Evolutionary conservation across 2,113 vertebrate species (phyloP).

Genomic region (Taurulus bubalis): DNA sequence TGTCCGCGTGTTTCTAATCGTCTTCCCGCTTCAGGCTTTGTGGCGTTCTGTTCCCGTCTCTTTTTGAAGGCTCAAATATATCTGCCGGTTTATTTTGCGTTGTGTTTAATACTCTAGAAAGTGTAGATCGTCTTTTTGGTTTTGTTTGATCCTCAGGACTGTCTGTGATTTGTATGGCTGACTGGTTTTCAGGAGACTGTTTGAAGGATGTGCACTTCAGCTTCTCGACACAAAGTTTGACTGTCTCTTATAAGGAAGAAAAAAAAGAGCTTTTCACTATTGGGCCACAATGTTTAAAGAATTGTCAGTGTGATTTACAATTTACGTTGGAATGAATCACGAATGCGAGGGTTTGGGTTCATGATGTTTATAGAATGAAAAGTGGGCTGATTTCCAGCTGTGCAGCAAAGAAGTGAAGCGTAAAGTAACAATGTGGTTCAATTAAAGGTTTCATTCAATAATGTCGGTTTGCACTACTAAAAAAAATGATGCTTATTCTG

Average conservation of each 20-base stretch:
- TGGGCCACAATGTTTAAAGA: not conserved
- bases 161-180: not conserved
- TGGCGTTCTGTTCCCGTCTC: too few species aligned
- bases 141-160: conserved; percentile 38
- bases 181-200: not conserved
- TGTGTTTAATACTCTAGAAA: not conserved
- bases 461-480: not conserved
- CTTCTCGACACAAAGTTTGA: not conserved
- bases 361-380: not conserved
- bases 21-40: conserved; percentile 40
- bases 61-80: not conserved
- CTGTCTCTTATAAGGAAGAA: not conserved
- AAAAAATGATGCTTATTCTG: not conserved
- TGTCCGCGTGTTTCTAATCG: not conserved
- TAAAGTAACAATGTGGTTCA: not conserved
- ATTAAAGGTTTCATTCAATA: not conserved
- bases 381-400: not conserved
- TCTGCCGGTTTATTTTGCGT: not conserved
- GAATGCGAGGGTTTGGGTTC: not conserved
- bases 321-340: not conserved
- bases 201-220: conserved; percentile 19
- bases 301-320: not conserved
- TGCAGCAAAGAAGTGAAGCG: not conserved
- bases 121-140: not conserved
- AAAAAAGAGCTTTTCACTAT: not conserved